Evolutionary conservation across 2,113 vertebrate genomes (phyloP), one percentile per base, ranked within the genome.

Genomic region (Nesoenas mayeri): DNA sequence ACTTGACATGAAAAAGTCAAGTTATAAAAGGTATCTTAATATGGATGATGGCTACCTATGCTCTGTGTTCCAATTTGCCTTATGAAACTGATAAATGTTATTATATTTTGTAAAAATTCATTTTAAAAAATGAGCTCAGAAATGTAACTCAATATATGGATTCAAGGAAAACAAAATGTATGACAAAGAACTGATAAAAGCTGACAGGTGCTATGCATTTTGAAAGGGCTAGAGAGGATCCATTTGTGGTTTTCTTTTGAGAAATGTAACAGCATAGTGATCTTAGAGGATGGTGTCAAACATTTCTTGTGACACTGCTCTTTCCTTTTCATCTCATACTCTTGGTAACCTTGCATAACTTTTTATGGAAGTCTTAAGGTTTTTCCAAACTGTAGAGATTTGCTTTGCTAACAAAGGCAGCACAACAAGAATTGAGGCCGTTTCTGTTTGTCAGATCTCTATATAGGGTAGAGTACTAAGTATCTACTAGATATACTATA

Each of bases 1-100:
- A 0, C 8, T 47, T 11, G 16, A 11, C 6, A 36, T 51, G 2
- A 32, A 54, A 80, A 89, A 44, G 0, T n/a, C 3, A 54, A 4
- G 48, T 92, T 74, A 20, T 31, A 70, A 89, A 80, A 4, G 4
- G 0, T 24, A 32, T 79, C 18, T 91, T 60, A 44, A 66, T 44
- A 54, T 22, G 29, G 9, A 32, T 12, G 51, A 25, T 32, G 9
- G 15, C 10, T 61, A 73, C 8, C 10, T 53, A 6, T 50, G 10
- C 3, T 44, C 26, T 72, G 12, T 54, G 56, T 79, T 79, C 11
- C 11, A 38, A 31, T 66, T 78, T 84, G 7, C 21, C 28, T 36
- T 60, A 54, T 38, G 17, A 54, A 84, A 92, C 74, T 54, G 25
- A 74, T 15, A 28, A 34, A 36, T 51, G 7, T 28, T 32, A 31